Conservation (phyloP, 2,888 invertebrate species). For the Cryptosula pallasiana region DNA sequence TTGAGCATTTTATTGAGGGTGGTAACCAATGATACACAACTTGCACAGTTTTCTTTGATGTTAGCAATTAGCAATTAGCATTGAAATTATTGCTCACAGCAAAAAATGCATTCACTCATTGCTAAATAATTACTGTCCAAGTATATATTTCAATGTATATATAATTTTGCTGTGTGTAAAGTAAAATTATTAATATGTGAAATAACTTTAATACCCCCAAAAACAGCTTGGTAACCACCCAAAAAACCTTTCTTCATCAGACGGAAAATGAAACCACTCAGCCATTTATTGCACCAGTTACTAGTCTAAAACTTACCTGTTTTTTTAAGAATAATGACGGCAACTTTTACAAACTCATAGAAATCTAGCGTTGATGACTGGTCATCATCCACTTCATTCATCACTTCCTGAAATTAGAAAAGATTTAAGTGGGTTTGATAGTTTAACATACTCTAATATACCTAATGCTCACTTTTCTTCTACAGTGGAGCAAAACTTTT, state of each 20-base stretch:
- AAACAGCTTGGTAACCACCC: too few species aligned
- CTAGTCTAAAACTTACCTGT: not conserved
- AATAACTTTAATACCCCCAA: not conserved
- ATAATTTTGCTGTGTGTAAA: not conserved
- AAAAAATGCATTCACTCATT: too few species aligned
- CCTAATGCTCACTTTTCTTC: too few species aligned
- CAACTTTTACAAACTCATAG: conserved; percentile 24
- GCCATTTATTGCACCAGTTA: too few species aligned
- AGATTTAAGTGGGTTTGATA: too few species aligned
- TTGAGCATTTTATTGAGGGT: not conserved
- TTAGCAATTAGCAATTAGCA: too few species aligned
- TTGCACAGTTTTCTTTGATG: not conserved
- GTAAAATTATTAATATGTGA: too few species aligned
- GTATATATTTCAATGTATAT: not conserved
- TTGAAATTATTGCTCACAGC: too few species aligned
- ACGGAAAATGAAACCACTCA: too few species aligned
- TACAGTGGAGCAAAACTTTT: too few species aligned
- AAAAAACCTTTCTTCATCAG: too few species aligned
- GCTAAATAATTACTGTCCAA: not conserved
- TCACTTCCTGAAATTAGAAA: conserved; percentile 21
- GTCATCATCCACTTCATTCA: conserved; percentile 24
- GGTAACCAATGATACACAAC: not conserved
- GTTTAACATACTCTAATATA: too few species aligned
- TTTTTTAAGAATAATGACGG: conserved; percentile 12
- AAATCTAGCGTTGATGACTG: conserved; percentile 22